phyloP scores from a whole-genome alignment of 2,797 vertebrate genomes.

The Melanotaenia maccullochi region DNA sequence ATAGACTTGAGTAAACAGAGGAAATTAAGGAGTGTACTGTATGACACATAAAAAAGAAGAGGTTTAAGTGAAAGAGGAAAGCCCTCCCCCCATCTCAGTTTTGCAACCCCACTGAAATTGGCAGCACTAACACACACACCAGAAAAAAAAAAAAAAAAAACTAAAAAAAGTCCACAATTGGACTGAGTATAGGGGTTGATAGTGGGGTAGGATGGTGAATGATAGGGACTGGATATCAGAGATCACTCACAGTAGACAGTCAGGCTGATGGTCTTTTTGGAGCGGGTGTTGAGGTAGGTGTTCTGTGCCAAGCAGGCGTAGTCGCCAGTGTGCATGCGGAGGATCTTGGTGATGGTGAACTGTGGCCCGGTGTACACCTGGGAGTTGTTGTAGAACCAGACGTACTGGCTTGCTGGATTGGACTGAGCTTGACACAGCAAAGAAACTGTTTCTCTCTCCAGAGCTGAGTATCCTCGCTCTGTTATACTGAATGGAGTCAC shows the following conservation, averaged over 20 bases:
- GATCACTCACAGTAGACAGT: constrained; percentile 91
- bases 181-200: too few species aligned
- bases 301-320: constrained; percentile 92
- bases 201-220: too few species aligned
- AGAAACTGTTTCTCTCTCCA: constrained; percentile 88
- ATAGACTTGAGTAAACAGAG: constrained; percentile 33
- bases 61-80: constrained; percentile 19
- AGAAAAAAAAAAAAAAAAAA: too few species aligned
- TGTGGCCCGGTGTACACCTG: constrained; percentile 85
- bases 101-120: not conserved
- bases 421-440: constrained; percentile 89
- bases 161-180: too few species aligned
- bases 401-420: constrained; percentile 88
- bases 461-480: constrained; percentile 85
- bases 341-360: constrained; percentile 82
- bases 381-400: constrained; percentile 91
- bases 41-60: constrained; percentile 23
- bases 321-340: constrained; percentile 85
- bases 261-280: constrained; percentile 86
- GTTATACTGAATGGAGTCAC: constrained; percentile 86
- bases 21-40: constrained; percentile 21
- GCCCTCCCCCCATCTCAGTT: not conserved
- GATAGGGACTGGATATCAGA: not conserved
- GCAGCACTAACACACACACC: too few species aligned
- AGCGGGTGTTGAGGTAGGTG: constrained; percentile 84